These are phyloP conservation scores for Actinia equina DNA, from an alignment of 64 coral and sea anemone species.

Conservation along the genomic window DNA sequence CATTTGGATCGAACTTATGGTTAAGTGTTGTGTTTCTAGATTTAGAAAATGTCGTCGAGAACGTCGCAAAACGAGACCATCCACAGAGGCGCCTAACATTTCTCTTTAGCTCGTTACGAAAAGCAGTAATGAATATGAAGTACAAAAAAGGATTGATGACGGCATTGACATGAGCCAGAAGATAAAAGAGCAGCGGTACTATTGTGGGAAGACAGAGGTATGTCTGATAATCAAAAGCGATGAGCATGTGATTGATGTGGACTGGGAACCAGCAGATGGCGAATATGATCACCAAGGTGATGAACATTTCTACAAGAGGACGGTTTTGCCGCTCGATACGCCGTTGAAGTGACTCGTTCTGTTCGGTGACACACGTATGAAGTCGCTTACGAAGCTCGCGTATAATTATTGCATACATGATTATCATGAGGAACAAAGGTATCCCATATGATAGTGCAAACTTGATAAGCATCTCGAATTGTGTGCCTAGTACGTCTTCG, in stretches of 20 bases:
- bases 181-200: conserved; percentile 40
- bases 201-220: conserved; percentile 30
- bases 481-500: neutral
- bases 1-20: neutral
- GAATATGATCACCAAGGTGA: conserved; percentile 50
- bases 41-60: neutral
- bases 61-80: neutral
- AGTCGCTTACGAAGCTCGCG: conserved; percentile 26
- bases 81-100: neutral
- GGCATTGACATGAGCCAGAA: conserved; percentile 48
- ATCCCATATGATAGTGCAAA: conserved; percentile 32
- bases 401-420: conserved; percentile 43
- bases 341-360: conserved; percentile 15
- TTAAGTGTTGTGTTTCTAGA: neutral
- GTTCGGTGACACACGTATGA: neutral
- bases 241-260: conserved; percentile 56
- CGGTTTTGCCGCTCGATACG: conserved; percentile 44
- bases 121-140: conserved; percentile 46
- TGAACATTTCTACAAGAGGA: conserved; percentile 48
- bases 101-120: conserved; percentile 19
- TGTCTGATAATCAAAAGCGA: conserved; percentile 29
- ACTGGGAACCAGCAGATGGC: conserved; percentile 67
- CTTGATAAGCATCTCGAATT: conserved; percentile 30
- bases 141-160: conserved; percentile 53
- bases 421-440: conserved; percentile 40